phyloP scores from a whole-genome alignment of 2,113 vertebrate genomes.

The Fregetta grallaria region DNA sequence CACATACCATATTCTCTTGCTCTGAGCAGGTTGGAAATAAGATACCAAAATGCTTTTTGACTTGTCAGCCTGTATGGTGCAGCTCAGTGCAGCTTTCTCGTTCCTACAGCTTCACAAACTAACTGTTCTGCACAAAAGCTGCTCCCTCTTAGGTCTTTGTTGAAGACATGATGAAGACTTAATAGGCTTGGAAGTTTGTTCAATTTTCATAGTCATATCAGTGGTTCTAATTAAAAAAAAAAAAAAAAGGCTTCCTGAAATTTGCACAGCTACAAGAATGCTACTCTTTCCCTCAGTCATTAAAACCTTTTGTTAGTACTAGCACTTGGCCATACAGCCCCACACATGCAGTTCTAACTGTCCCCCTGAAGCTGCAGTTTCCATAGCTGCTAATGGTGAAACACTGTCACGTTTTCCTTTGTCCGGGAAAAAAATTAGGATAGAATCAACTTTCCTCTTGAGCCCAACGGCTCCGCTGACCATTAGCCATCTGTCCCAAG shows the following conservation, averaged over 20 bases:
- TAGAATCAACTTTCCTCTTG: neutral
- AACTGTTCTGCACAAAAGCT: neutral
- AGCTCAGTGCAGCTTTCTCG: neutral
- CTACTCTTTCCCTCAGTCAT: neutral
- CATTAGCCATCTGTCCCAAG: slow-evolving; percentile 55
- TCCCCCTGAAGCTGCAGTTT: neutral
- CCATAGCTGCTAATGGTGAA: neutral
- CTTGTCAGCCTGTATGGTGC: neutral
- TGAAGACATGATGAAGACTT: neutral
- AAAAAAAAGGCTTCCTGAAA: neutral
- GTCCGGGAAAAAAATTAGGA: neutral
- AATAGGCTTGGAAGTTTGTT: neutral
- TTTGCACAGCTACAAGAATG: neutral
- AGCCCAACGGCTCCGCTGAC: slow-evolving; percentile 5
- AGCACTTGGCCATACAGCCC: neutral
- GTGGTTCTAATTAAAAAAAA: neutral
- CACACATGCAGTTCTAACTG: neutral
- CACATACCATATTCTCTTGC: neutral
- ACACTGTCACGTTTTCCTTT: neutral
- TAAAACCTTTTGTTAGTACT: neutral
- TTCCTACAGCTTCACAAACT: neutral
- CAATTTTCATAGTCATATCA: neutral
- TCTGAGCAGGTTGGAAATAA: neutral
- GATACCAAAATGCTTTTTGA: neutral
- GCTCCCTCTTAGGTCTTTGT: neutral